These are phyloP conservation scores for Tragelaphus buxtoni DNA, from an alignment of 2,113 vertebrate species.

Conservation along the genomic window DNA sequence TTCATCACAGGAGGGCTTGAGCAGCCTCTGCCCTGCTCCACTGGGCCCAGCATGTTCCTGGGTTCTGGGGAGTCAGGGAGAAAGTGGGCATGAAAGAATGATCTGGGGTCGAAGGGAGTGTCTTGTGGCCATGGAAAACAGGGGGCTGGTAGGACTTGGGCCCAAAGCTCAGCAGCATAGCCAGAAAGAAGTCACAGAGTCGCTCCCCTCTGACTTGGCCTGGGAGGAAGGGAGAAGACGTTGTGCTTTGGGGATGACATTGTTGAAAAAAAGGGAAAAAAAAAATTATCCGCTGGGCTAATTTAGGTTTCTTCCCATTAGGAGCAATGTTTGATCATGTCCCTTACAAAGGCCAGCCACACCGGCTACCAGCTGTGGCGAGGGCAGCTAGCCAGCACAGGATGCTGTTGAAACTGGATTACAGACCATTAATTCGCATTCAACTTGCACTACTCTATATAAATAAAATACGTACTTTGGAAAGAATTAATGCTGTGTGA, in stretches of 20 bases:
- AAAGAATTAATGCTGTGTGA: not conserved
- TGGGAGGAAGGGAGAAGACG: not conserved
- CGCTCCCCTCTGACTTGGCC: rapidly evolving
- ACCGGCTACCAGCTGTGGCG: rapidly evolving
- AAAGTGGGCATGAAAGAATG: not conserved
- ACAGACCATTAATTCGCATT: not conserved
- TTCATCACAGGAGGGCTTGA: not conserved
- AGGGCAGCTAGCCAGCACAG: not conserved
- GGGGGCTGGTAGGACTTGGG: not conserved
- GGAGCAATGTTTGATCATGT: not conserved
- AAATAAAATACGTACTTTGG: conserved; percentile 41
- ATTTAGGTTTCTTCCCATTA: not conserved
- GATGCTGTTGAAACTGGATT: not conserved
- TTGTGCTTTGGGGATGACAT: not conserved
- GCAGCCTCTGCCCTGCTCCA: not conserved
- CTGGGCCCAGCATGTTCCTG: no score
- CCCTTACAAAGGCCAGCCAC: not conserved
- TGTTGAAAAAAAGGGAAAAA: not conserved
- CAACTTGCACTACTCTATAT: not conserved
- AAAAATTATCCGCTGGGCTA: not conserved
- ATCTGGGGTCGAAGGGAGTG: not conserved
- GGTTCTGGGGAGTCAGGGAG: not conserved
- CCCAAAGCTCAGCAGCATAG: not conserved
- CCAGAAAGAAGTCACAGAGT: not conserved
- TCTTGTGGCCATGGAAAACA: not conserved